Evolutionary conservation across 2,888 invertebrate species (phyloP).

Genomic region (Brassicogethes aeneus): DNA sequence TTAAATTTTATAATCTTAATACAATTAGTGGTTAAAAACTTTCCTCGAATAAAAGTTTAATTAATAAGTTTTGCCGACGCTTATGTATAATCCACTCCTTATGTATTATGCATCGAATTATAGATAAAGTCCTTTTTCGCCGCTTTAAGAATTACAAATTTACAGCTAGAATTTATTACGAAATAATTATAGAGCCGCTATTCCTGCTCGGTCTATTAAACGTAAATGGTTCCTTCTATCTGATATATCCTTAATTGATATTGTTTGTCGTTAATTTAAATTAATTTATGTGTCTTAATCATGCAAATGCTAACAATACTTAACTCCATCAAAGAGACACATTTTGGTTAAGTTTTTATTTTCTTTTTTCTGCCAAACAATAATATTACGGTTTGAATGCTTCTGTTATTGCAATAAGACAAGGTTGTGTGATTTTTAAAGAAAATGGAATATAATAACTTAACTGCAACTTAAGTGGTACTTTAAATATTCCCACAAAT

Average conservation of each 20-base stretch:
- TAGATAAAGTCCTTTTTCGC: slow-evolving; percentile 2
- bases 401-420: too few relatives aligned
- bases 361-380: too few relatives aligned
- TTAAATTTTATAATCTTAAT: background rate
- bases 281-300: too few relatives aligned
- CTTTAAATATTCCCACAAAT: too few relatives aligned
- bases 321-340: too few relatives aligned
- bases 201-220: background rate
- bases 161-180: slow-evolving; percentile 1
- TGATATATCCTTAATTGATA: slow-evolving; percentile 1
- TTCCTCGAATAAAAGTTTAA: background rate
- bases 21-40: background rate
- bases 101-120: slow-evolving; percentile 4
- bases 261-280: background rate
- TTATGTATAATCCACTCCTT: slow-evolving; percentile 1
- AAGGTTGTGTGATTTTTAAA: too few relatives aligned
- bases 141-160: slow-evolving; percentile 2
- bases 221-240: background rate
- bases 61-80: background rate
- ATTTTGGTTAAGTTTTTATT: too few relatives aligned
- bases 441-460: too few relatives aligned
- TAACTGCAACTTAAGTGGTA: too few relatives aligned
- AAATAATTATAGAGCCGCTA: slow-evolving; percentile 1
- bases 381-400: too few relatives aligned
- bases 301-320: too few relatives aligned